Evolutionary conservation across 1,140 invertebrate genomes (phyloP), one percentile per base, ranked within the genome.

Genomic region (Bombus waltoni): DNA sequence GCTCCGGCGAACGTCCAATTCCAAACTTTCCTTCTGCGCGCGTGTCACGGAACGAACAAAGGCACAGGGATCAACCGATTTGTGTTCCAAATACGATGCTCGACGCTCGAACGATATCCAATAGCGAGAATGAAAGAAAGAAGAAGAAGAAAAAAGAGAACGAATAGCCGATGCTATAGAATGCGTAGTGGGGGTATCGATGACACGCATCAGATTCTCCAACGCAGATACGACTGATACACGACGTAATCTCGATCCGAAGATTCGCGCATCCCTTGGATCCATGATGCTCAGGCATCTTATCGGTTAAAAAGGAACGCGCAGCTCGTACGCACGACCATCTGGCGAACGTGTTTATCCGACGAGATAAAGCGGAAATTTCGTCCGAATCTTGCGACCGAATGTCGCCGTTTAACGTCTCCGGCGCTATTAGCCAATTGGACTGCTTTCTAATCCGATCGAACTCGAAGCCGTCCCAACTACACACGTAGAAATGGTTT

Each of bases 191-290:
- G 42, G 57, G 35, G 40, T 72, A 80, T 79, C 83, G 83, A 85
- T 85, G 83, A 85, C 76, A 80, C 53, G 83, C 40, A 53, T 78
- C 75, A 85, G 76, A 85, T 84, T 40, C 66, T 59, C 25, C 28
- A 32, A 38, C 9, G 40, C 35, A 59, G 82, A 84, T 84, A 84
- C 75, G 66, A 1, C 47, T 79, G 84, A 86, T 81, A 86, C 84
- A 73, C 79, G 71, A 86, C 71, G 59, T 73, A 86, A 81, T 82
- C 79, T 86, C 72, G 65, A 86, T 86, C 78, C 47, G 57, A 38
- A 68, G 84, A 75, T 86, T 86, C 84, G 78, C 71, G 57, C 62
- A 74, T 81, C 70, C 38, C 3, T 57, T 6, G 75, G 35, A 25
- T 59, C 38, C 71, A 38, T 68, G 79, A 38, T 68, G 79, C n/a